phyloP scores from a whole-genome alignment of 2,797 vertebrate species.

The Parauchenoglanis punctatus region DNA sequence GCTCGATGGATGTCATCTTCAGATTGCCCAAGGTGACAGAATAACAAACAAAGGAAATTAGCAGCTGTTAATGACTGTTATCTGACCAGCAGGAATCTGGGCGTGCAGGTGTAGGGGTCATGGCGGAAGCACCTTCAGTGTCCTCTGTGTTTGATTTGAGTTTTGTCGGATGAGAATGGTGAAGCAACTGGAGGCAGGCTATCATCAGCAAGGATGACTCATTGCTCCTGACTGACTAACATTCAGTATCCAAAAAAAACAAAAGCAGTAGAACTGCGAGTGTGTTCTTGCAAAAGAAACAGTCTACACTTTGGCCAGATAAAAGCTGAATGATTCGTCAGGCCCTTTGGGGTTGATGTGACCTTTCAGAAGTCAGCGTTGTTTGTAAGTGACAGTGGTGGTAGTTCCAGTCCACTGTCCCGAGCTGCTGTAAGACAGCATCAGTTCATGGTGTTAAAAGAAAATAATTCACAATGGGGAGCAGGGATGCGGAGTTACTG shows the following conservation, averaged over 20 bases:
- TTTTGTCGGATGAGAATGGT: background rate
- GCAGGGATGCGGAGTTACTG: background rate
- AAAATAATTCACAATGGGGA: background rate
- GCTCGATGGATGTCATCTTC: background rate
- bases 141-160: background rate
- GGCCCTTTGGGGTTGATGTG: slow-evolving; percentile 18
- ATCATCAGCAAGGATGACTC: slow-evolving; percentile 1
- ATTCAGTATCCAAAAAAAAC: background rate
- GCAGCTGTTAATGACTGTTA: slow-evolving; percentile 5
- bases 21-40: background rate
- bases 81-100: slow-evolving; percentile 39
- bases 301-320: slow-evolving; percentile 44
- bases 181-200: slow-evolving; percentile 4
- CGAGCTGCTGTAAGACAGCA: background rate
- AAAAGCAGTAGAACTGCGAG: background rate
- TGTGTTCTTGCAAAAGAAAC: slow-evolving; percentile 20
- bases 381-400: background rate
- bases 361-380: background rate
- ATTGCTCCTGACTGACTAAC: background rate
- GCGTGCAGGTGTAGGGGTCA: slow-evolving; percentile 35
- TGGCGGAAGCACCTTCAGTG: background rate
- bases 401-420: background rate
- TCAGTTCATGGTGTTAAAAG: background rate
- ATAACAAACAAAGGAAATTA: slow-evolving; percentile 10
- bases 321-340: slow-evolving; percentile 36